Evolutionary conservation across 2,888 invertebrate genomes (phyloP).

Genomic region (Trachelus iudaicus): DNA sequence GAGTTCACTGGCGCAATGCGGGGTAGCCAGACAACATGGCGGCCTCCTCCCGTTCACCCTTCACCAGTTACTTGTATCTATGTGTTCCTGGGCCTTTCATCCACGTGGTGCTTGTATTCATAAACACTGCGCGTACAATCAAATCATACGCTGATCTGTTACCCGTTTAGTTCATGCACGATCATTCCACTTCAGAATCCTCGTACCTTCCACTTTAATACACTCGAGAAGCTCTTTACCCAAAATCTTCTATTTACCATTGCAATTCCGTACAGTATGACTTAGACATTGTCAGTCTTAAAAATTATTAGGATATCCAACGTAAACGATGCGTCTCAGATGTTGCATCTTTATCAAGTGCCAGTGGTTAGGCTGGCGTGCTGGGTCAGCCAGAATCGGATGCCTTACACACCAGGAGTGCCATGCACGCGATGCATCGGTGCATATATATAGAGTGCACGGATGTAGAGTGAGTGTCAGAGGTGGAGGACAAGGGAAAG

Average conservation of each 20-base stretch:
- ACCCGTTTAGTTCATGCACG: neutral
- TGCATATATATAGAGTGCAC: neutral
- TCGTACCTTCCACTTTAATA: neutral
- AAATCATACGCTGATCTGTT: neutral
- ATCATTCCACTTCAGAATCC: neutral
- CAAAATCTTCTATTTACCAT: neutral
- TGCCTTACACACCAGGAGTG: neutral
- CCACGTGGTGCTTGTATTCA: neutral
- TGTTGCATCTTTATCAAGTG: neutral
- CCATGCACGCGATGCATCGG: neutral
- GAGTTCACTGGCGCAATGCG: slow-evolving; percentile 63
- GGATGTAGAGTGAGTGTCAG: neutral
- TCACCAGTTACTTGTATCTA: slow-evolving; percentile 11
- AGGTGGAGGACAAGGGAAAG: neutral
- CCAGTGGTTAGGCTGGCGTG: neutral
- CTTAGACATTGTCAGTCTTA: no score
- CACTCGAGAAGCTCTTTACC: neutral
- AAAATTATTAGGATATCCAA: neutral
- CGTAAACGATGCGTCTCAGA: neutral
- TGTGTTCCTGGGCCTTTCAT: neutral
- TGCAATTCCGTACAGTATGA: neutral
- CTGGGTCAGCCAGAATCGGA: neutral
- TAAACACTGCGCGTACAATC: neutral
- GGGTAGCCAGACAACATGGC: slow-evolving; percentile 62
- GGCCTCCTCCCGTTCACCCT: slow-evolving; percentile 37